Evolutionary conservation across 2,113 vertebrate genomes (phyloP).

Genomic region (Dascyllus trimaculatus): DNA sequence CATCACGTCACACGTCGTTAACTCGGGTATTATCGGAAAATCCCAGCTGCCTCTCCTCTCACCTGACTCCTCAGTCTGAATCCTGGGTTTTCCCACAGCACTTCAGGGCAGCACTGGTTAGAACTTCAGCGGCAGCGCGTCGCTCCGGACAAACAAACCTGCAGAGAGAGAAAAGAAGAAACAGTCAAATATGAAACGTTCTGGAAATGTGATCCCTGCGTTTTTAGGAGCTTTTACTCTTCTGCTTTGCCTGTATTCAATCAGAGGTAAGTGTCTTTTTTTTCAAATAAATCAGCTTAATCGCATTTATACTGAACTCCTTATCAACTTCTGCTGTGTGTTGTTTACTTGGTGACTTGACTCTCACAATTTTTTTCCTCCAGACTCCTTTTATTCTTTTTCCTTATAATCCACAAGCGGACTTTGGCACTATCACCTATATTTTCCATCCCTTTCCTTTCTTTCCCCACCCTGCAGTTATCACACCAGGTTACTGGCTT

Average conservation of each 20-base stretch:
- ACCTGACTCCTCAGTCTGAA: neutral
- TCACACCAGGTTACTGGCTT: neutral
- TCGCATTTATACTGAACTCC: neutral
- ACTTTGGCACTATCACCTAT: neutral
- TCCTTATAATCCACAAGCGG: neutral
- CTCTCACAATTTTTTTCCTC: neutral
- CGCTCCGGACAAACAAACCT: neutral
- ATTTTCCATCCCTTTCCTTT: slow-evolving; percentile 1
- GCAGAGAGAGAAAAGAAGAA: neutral
- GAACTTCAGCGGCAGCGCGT: neutral
- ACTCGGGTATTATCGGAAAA: slow-evolving; percentile 44
- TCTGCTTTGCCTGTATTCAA: slow-evolving; percentile 59
- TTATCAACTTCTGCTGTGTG: neutral
- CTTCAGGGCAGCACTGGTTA: slow-evolving; percentile 46
- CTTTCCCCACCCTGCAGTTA: neutral
- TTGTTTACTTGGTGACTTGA: neutral
- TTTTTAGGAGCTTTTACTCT: slow-evolving; percentile 31
- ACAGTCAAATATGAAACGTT: slow-evolving; percentile 66
- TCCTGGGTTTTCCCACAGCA: slow-evolving; percentile 47
- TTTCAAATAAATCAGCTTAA: neutral
- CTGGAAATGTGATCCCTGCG: slow-evolving; percentile 27
- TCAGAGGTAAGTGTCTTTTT: slow-evolving; percentile 72
- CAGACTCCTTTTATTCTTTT: slow-evolving; percentile 10
- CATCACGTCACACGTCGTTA: slow-evolving; percentile 38
- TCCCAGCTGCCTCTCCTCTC: slow-evolving; percentile 14